Evolutionary conservation across 1,140 invertebrate species (phyloP).

Genomic region (Eufriesea mexicana): DNA sequence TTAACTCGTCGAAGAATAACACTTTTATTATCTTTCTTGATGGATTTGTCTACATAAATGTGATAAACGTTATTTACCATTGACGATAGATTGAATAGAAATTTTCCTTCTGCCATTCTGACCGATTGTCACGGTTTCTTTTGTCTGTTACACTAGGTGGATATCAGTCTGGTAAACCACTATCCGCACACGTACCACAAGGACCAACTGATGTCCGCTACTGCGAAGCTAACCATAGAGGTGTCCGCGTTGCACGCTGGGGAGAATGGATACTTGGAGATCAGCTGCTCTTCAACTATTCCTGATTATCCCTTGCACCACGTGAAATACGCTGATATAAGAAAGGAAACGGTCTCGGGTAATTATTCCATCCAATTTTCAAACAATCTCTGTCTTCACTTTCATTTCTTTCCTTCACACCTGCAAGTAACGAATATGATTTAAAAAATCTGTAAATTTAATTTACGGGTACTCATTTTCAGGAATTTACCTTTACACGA

Average conservation of each 20-base stretch:
- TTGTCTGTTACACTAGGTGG: slow-evolving; percentile 66
- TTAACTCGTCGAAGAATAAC: no score
- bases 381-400: background rate
- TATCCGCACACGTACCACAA: slow-evolving; percentile 72
- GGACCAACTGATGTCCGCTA: slow-evolving; percentile 71
- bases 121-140: background rate
- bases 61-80: no score
- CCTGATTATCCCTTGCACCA: slow-evolving; percentile 85
- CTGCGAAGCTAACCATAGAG: slow-evolving; percentile 84
- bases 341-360: slow-evolving; percentile 86
- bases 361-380: slow-evolving; percentile 48
- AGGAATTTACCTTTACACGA: background rate
- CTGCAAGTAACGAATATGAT: background rate
- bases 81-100: no score
- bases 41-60: no score
- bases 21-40: no score
- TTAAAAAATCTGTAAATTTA: background rate
- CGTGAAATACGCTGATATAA: slow-evolving; percentile 87
- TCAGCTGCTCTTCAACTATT: slow-evolving; percentile 89
- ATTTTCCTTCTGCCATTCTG: background rate
- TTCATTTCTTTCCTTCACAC: background rate
- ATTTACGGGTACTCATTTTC: background rate
- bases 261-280: slow-evolving; percentile 86
- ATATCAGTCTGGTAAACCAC: slow-evolving; percentile 69
- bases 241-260: slow-evolving; percentile 85